These are phyloP conservation scores for Hermaeophaga mercurialis DNA, from an alignment of 2,888 invertebrate genomes.

Conservation along the genomic window DNA sequence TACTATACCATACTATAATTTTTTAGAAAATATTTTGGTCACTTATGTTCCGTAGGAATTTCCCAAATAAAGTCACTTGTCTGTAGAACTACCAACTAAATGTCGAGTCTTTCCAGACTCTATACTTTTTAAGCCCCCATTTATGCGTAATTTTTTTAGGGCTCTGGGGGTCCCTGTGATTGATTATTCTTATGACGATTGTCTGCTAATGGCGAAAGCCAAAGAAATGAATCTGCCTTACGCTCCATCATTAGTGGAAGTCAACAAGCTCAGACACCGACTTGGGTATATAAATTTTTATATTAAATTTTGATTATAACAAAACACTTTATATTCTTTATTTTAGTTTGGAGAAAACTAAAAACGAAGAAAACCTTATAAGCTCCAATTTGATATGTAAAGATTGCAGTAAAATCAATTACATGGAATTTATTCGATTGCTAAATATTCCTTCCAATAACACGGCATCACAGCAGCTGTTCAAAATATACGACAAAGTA, in stretches of 20 bases:
- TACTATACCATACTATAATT: too few species aligned
- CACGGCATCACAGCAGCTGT: constrained; percentile 64
- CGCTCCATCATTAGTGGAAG: constrained; percentile 75
- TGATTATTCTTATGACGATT: constrained; percentile 93
- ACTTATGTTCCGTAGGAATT: too few species aligned
- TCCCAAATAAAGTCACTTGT: too few species aligned
- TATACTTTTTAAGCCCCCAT: too few species aligned
- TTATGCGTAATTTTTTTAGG: constrained; percentile 61
- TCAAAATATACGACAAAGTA: constrained; percentile 71
- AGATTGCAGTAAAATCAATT: constrained; percentile 55
- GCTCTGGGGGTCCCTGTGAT: constrained; percentile 83
- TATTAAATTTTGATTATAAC: too few species aligned
- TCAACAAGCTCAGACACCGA: constrained; percentile 75
- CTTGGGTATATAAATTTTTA: constrained; percentile 83
- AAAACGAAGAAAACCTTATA: constrained; percentile 62
- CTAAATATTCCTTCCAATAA: constrained; percentile 66
- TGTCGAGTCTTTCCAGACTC: too few species aligned
- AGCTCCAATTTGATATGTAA: constrained; percentile 51
- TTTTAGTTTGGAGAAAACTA: constrained; percentile 62
- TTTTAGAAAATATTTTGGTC: too few species aligned
- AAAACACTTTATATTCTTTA: too few species aligned
- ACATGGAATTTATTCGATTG: constrained; percentile 66
- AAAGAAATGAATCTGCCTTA: constrained; percentile 80
- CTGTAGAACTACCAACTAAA: too few species aligned
- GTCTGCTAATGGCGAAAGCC: constrained; percentile 82